Conservation (phyloP, 2,888 invertebrate species). For the Amphipoea lucens region DNA sequence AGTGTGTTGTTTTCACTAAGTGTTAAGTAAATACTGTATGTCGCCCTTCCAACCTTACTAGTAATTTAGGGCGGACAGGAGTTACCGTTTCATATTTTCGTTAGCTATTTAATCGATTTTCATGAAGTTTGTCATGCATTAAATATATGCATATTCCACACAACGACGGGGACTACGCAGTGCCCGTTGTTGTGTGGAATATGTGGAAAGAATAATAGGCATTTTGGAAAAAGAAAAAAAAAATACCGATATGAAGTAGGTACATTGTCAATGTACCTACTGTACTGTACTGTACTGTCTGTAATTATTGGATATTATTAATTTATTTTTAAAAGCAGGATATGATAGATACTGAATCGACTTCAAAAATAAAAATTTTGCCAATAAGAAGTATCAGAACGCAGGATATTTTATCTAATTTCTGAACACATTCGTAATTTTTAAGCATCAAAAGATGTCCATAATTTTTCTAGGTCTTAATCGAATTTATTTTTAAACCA, state of each 20-base stretch:
- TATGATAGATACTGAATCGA: background rate
- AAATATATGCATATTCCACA: background rate
- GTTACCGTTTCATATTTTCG: background rate
- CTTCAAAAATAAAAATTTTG: background rate
- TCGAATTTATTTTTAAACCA: background rate
- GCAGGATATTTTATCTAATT: background rate
- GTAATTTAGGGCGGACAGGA: background rate
- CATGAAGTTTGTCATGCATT: background rate
- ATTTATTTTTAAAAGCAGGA: no score
- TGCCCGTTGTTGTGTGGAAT: background rate
- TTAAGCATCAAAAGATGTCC: background rate
- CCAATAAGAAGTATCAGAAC: background rate
- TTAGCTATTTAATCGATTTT: conserved; percentile 10
- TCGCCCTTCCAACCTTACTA: background rate
- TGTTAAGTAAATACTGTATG: background rate
- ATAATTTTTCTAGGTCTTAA: background rate
- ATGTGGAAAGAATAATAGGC: background rate
- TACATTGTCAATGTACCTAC: no score
- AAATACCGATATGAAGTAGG: no score
- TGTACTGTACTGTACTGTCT: no score
- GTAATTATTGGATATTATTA: no score
- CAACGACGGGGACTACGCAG: background rate
- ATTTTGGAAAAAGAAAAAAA: background rate
- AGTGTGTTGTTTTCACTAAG: conserved; percentile 9
- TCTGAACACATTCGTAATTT: background rate